Base-by-base conservation (phyloP, 2,113 vertebrate genomes). In the Condylura cristata region DNA sequence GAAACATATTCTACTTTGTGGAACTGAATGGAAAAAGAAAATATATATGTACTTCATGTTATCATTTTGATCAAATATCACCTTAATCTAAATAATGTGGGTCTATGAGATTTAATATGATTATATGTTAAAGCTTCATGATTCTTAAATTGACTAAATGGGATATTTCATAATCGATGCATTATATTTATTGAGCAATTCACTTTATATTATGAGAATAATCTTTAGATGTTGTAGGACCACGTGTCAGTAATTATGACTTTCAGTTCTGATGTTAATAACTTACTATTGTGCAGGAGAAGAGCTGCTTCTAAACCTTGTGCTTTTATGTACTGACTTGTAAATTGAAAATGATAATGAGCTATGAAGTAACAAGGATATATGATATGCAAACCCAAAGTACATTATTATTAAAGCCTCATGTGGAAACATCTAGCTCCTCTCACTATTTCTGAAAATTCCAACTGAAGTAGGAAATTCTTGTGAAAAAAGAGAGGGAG, bases 361-460 rank as follows among this genome's bases (percentile, higher is more conserved):
- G 48, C 65, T 95, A 24, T 66, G 58, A 88, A 74, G 65, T 79
- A 51, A 60, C 46, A 86, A 92, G 70, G 51, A 65, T 72, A 79
- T 74, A 65, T 82, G 58, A n/a, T 74, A 88, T 79, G 51, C 81
- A 88, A 93, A 89, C 80, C 80, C 32, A 90, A 85, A 90, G 32
- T 24, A 83, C 39, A 66, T 12, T 89, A 65, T 90, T 90, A 93
- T 89, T 95, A 91, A 92, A 96, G 9, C 82, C 34, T 94, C 61
- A 63, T 68, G 28, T 86, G 74, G 84, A 90, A 88, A 70, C 34
- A 61, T 79, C 48, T 82, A 90, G 39, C 24, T 83, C n/a, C 51
- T 90, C 74, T 72, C 75, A 63, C 87, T 82, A 34, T 86, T 88
- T 95, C 48, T 95, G 75, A 82, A 85, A 87, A 92, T 89, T 82